phyloP scores from a whole-genome alignment of 2,113 vertebrate species.

The Apteryx owenii region DNA sequence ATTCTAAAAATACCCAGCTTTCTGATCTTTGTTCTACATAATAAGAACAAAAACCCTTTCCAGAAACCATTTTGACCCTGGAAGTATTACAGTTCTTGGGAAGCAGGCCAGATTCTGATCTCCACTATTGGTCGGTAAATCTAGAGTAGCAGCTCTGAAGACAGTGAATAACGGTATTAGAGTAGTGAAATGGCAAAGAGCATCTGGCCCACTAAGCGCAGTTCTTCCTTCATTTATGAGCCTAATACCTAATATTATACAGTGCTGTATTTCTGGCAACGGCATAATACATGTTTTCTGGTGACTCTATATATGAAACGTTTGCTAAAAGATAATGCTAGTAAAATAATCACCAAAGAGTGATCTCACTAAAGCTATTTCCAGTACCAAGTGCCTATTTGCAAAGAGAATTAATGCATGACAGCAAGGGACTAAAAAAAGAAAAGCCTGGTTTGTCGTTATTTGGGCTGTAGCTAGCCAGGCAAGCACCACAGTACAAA shows the following conservation, averaged over 20 bases:
- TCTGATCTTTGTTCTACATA: not conserved
- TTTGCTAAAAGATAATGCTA: constrained; percentile 9
- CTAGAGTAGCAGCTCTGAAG: not conserved
- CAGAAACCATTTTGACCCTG: not conserved
- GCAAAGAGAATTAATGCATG: constrained; percentile 40
- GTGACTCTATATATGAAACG: not conserved
- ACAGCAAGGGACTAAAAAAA: constrained; percentile 25
- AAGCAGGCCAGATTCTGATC: not conserved
- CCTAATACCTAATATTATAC: not conserved
- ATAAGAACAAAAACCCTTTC: not conserved
- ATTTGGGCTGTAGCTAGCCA: constrained; percentile 23
- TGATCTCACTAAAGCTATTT: constrained; percentile 38
- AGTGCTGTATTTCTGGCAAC: not conserved
- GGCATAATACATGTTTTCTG: not conserved
- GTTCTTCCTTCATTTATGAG: not conserved
- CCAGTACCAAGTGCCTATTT: constrained; percentile 36
- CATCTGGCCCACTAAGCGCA: not conserved
- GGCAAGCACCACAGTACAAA: not conserved
- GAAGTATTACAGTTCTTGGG: not conserved
- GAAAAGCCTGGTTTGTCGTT: constrained; percentile 12
- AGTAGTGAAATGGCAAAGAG: not conserved
- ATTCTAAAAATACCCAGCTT: not conserved
- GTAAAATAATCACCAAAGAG: constrained; percentile 34
- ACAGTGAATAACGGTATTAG: not conserved
- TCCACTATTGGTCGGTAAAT: not conserved